A percentile compares a stretch with the other conserved stretches of the same genome.
Conservation (phyloP, 2,888 invertebrate genomes). For the Diarsia brunnea region DNA sequence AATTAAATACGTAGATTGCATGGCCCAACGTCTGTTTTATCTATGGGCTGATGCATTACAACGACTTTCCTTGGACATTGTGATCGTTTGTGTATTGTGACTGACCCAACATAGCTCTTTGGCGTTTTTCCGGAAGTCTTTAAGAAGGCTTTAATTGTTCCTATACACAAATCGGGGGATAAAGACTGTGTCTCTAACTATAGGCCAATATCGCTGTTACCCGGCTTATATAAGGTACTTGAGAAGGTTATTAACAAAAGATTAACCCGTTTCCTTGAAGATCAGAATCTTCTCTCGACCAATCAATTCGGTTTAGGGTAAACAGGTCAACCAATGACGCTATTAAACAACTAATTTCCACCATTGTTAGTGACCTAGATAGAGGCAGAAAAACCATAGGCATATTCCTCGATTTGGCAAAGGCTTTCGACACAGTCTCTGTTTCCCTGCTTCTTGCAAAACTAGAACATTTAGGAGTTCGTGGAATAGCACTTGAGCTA, state of each 20-base stretch:
- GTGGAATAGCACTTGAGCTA: not conserved
- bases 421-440: too few relatives aligned
- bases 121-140: not conserved
- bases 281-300: not conserved
- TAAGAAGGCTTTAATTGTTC: not conserved
- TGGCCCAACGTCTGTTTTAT: too few relatives aligned
- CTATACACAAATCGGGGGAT: slow-evolving; percentile 2
- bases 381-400: not conserved
- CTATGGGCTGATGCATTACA: too few relatives aligned
- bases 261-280: not conserved
- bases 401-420: not conserved
- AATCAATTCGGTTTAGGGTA: not conserved
- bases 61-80: too few relatives aligned
- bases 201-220: not conserved
- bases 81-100: too few relatives aligned
- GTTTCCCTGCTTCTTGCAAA: not conserved
- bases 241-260: slow-evolving; percentile 1
- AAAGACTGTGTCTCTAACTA: slow-evolving; percentile 1
- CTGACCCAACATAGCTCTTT: too few relatives aligned
- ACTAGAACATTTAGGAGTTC: not conserved
- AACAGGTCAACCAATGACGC: not conserved
- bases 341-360: not conserved
- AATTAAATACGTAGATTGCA: too few relatives aligned
- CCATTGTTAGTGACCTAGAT: not conserved
- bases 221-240: not conserved